A percentile compares a stretch with the other conserved stretches of the same genome.
Evolutionary conservation across 2,888 invertebrate species (phyloP).

Genomic region (Malacosoma neustria): DNA sequence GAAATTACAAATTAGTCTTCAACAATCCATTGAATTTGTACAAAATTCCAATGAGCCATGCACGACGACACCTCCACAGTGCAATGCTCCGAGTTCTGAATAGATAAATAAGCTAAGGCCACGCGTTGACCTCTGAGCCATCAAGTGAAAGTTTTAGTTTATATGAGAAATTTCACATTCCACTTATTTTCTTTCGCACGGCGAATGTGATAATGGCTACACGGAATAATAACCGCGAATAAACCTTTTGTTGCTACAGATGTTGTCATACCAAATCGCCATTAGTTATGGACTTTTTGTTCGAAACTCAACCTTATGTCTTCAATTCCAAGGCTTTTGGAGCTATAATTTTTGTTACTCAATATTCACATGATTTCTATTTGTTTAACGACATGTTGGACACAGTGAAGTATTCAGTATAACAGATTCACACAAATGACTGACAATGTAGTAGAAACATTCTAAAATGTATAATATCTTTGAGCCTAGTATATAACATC

Average conservation of each 20-base stretch:
- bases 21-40: too few species aligned
- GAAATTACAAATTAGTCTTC: too few species aligned
- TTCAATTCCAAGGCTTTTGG: neutral
- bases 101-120: constrained; percentile 21
- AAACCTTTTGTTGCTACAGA: constrained; percentile 29
- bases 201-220: constrained; percentile 44
- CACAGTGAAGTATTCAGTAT: neutral
- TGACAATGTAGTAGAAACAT: too few species aligned
- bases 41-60: too few species aligned
- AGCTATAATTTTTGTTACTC: constrained; percentile 8
- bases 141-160: constrained; percentile 44
- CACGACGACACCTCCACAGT: too few species aligned
- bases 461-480: too few species aligned
- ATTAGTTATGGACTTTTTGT: constrained; percentile 3
- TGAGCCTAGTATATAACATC: too few species aligned
- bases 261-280: constrained; percentile 37
- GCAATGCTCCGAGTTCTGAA: constrained; percentile 36
- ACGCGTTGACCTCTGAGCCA: constrained; percentile 38
- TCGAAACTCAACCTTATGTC: constrained; percentile 1
- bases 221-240: constrained; percentile 41
- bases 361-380: constrained; percentile 11
- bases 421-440: too few species aligned
- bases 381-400: constrained; percentile 1
- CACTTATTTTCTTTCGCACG: constrained; percentile 38
- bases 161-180: constrained; percentile 37